These are phyloP conservation scores for Tauraco hartlaubi DNA, from an alignment of 2,797 vertebrate genomes.

Conservation along the genomic window DNA sequence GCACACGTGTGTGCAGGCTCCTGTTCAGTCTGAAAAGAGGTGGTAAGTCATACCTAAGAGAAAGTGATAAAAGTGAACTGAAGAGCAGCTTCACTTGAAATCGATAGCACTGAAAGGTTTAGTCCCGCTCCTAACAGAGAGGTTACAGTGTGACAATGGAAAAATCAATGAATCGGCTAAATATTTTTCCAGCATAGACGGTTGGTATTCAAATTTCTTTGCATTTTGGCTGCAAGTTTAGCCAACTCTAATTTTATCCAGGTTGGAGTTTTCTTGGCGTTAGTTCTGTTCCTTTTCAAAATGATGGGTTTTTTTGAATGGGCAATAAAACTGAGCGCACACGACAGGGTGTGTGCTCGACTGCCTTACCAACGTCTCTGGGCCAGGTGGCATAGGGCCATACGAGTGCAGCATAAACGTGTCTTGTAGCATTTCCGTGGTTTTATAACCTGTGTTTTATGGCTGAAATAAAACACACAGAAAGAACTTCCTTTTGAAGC, in stretches of 20 bases:
- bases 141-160: neutral
- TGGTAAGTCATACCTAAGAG: neutral
- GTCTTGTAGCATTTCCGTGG: conserved; percentile 37
- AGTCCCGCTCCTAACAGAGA: neutral
- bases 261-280: neutral
- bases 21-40: neutral
- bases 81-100: neutral
- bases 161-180: neutral
- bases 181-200: neutral
- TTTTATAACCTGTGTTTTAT: conserved; percentile 11
- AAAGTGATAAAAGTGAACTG: neutral
- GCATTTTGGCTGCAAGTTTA: neutral
- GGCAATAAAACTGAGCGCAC: conserved; percentile 56
- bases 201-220: neutral
- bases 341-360: conserved; percentile 51
- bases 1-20: rapidly evolving
- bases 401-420: neutral
- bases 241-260: neutral
- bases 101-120: rapidly evolving
- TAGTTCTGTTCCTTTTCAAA: neutral
- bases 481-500: neutral
- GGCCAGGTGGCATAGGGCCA: conserved; percentile 60
- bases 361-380: conserved; percentile 42
- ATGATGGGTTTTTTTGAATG: neutral
- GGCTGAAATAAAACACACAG: neutral